Conservation (phyloP, 2,797 vertebrate genomes). For the Nasua narica region DNA sequence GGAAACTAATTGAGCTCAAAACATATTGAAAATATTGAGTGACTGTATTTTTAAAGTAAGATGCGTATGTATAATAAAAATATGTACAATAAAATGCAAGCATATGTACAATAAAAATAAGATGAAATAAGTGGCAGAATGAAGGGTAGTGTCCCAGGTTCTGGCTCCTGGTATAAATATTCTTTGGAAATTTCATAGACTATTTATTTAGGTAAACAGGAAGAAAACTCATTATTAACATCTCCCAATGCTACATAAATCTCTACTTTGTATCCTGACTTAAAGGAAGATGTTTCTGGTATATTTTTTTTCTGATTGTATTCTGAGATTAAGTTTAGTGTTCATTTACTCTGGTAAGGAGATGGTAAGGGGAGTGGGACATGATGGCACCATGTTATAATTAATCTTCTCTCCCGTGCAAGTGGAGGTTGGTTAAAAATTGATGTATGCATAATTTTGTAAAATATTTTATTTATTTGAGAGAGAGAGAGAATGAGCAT, state of each 20-base stretch:
- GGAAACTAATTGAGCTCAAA: conserved; percentile 60
- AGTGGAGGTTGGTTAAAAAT: conserved; percentile 39
- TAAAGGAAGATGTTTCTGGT: neutral
- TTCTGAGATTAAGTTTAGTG: neutral
- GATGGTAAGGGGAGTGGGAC: neutral
- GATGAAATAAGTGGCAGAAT: neutral
- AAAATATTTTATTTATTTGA: neutral
- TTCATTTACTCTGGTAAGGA: neutral
- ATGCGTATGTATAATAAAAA: conserved; percentile 7
- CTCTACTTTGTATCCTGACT: neutral
- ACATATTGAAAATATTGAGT: conserved; percentile 28
- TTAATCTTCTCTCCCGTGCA: conserved; percentile 21
- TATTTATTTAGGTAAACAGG: neutral
- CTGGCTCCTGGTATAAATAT: neutral
- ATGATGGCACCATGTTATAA: neutral
- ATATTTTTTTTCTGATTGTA: neutral
- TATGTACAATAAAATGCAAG: neutral
- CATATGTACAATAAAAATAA: conserved; percentile 20
- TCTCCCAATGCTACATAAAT: neutral
- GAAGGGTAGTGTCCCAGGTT: neutral
- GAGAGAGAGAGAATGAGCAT: neutral
- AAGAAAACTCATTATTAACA: neutral
- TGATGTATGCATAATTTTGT: conserved; percentile 14
- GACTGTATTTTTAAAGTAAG: conserved; percentile 24
- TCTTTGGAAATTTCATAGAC: neutral